A percentile compares a stretch with the other conserved stretches of the same genome.
Conservation (phyloP, 2,113 vertebrate genomes). For the Phrynosoma blainvillii region DNA sequence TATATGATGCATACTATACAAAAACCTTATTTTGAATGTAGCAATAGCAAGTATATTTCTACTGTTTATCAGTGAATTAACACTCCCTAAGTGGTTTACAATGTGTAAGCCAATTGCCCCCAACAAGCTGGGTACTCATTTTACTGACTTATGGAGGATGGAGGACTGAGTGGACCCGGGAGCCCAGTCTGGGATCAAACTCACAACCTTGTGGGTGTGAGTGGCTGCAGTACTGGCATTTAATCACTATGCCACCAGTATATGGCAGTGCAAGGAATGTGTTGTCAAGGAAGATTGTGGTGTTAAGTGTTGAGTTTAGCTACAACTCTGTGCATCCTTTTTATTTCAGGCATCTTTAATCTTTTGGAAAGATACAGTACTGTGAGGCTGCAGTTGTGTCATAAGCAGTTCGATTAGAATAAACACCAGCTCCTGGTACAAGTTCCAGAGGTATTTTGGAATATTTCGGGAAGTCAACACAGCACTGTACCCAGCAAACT, state of each 20-base stretch:
- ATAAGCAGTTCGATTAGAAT: constrained; percentile 80
- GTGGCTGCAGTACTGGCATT: too few species aligned
- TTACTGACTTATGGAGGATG: too few species aligned
- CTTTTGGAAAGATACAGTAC: constrained; percentile 32
- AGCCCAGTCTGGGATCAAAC: too few species aligned
- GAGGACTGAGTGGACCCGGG: too few species aligned
- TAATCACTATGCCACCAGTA: constrained; percentile 56
- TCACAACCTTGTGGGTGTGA: too few species aligned
- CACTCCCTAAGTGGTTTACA: too few species aligned
- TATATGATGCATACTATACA: constrained; percentile 98
- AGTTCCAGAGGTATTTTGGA: constrained; percentile 82
- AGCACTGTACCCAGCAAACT: constrained; percentile 84
- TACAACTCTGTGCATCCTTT: constrained; percentile 86
- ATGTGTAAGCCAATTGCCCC: too few species aligned
- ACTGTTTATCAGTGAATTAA: too few species aligned
- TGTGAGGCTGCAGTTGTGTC: constrained; percentile 75
- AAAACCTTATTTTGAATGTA: constrained; percentile 86
- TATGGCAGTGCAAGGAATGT: constrained; percentile 91
- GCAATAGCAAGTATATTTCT: too few species aligned
- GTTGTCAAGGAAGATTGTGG: constrained; percentile 93
- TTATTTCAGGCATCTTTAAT: constrained; percentile 91
- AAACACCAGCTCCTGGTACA: constrained; percentile 85
- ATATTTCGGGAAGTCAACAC: constrained; percentile 82
- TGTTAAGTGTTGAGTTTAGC: constrained; percentile 91
- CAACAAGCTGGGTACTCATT: too few species aligned